Conservation (phyloP, 2,888 invertebrate species). For the Lumbricus terrestris region DNA sequence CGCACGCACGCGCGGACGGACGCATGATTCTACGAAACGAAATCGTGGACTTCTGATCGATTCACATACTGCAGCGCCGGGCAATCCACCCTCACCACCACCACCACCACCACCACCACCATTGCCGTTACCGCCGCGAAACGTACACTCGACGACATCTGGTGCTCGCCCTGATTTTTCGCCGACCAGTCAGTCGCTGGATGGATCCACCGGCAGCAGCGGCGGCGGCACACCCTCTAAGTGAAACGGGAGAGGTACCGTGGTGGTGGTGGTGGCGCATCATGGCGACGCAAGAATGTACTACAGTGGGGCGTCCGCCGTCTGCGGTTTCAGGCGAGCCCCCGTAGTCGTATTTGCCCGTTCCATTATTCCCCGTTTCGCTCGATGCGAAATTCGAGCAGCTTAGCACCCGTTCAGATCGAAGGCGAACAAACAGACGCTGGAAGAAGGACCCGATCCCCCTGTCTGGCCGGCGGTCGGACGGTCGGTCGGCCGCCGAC, state of each 20-base stretch:
- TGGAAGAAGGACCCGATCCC: background rate
- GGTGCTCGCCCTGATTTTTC: conserved; percentile 13
- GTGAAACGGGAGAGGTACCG: conserved; percentile 8
- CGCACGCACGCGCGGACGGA: background rate
- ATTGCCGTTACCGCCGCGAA: background rate
- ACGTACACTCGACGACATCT: background rate
- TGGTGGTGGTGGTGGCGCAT: background rate
- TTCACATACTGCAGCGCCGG: background rate
- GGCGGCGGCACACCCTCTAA: background rate
- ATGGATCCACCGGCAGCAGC: background rate
- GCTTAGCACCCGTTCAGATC: conserved; percentile 6
- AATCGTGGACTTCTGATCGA: background rate
- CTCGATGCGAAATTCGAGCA: background rate
- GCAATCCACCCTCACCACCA: too few species aligned
- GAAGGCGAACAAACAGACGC: conserved; percentile 6
- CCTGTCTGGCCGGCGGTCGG: background rate
- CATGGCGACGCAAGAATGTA: conserved; percentile 6
- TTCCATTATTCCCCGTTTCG: background rate
- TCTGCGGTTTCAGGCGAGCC: background rate
- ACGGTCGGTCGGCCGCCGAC: background rate
- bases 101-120: too few species aligned
- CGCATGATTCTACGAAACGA: background rate
- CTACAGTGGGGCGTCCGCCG: too few species aligned
- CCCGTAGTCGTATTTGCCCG: background rate
- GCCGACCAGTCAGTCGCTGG: background rate